Evolutionary conservation across 1,140 invertebrate genomes (phyloP).

Genomic region (Cyclina sinensis): DNA sequence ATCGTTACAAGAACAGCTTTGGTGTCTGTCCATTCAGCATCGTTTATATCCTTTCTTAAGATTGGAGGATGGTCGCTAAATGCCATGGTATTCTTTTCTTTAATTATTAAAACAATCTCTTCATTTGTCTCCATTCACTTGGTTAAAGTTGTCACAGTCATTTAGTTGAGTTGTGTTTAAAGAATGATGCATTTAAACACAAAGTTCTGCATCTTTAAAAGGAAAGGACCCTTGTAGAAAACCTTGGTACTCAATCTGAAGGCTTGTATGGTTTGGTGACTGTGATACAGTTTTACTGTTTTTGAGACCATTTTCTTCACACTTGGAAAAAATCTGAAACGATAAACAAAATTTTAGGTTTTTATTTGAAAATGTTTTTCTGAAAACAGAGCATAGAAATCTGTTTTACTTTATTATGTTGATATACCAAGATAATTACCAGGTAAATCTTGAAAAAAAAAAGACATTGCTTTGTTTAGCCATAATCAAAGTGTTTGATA

Average conservation of each 20-base stretch:
- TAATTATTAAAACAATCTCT: slow-evolving; percentile 6
- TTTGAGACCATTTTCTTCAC: not conserved
- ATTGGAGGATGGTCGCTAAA: slow-evolving; percentile 20
- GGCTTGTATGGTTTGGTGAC: not conserved
- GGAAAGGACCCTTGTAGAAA: slow-evolving; percentile 36
- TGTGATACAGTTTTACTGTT: not conserved
- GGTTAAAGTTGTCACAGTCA: not conserved
- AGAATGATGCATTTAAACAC: not conserved
- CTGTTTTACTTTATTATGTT: no score
- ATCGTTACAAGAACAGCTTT: slow-evolving; percentile 65
- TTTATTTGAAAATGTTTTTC: no score
- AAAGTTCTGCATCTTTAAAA: not conserved
- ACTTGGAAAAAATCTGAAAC: not conserved
- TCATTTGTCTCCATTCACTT: not conserved
- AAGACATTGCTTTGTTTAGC: no score
- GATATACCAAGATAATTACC: no score
- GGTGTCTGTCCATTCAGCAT: slow-evolving; percentile 48
- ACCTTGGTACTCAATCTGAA: not conserved
- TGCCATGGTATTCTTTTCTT: slow-evolving; percentile 5
- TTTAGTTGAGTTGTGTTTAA: not conserved
- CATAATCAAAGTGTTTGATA: no score
- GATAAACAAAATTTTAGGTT: not conserved
- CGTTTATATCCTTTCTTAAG: slow-evolving; percentile 49
- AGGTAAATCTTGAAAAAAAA: no score
- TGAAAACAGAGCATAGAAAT: no score